Conservation (phyloP, 2,113 vertebrate species). For the Gavialis gangeticus region DNA sequence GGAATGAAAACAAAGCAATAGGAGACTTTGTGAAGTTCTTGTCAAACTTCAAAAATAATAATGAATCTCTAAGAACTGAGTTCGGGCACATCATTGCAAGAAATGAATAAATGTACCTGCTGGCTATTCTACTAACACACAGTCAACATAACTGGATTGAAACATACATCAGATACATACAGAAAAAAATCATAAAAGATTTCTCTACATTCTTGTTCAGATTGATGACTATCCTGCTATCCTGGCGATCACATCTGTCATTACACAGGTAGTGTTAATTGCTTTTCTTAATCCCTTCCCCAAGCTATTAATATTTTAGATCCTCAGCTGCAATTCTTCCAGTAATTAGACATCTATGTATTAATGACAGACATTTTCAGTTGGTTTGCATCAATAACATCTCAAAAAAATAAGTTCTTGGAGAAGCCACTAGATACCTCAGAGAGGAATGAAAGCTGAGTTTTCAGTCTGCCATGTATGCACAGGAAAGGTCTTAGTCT, state of each 20-base stretch:
- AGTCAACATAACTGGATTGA: neutral
- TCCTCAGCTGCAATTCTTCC: neutral
- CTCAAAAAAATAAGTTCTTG: neutral
- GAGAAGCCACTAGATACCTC: neutral
- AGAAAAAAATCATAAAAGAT: neutral
- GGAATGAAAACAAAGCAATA: neutral
- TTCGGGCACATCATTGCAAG: neutral
- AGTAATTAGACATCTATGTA: neutral
- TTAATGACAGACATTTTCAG: neutral
- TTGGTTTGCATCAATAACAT: neutral
- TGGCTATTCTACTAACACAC: neutral
- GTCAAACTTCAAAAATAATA: neutral
- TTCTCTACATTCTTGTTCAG: neutral
- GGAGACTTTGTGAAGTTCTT: neutral
- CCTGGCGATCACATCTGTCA: constrained; percentile 12
- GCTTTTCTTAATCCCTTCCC: neutral
- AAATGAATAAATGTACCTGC: constrained; percentile 35
- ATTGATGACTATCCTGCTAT: constrained; percentile 40
- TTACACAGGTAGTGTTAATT: neutral
- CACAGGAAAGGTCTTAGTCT: neutral
- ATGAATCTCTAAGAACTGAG: neutral
- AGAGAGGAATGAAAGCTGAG: neutral
- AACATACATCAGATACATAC: constrained; percentile 5
- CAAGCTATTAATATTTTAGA: neutral
- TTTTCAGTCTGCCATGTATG: neutral